Evolutionary conservation across 2,797 vertebrate genomes (phyloP).

Genomic region (Capromys pilorides): DNA sequence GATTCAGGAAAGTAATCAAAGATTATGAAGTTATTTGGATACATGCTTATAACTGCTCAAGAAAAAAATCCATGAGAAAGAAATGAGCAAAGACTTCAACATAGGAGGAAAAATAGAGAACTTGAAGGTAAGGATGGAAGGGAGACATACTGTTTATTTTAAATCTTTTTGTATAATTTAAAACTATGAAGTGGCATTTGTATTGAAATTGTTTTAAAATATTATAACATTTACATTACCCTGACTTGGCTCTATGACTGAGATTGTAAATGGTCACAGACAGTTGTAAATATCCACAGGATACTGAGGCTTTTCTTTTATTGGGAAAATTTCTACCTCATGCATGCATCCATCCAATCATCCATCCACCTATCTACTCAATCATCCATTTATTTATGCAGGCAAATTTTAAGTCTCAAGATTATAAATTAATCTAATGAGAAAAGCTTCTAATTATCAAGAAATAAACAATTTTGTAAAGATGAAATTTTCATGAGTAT

Average conservation of each 20-base stretch:
- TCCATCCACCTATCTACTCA: not conserved
- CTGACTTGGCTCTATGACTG: not conserved
- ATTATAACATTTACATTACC: not conserved
- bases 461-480: not conserved
- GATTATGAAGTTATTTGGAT: not conserved
- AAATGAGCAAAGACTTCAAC: not conserved
- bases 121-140: not conserved
- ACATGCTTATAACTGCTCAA: not conserved
- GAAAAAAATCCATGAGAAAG: not conserved
- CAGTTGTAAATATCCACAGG: not conserved
- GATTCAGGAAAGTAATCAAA: not conserved
- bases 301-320: not conserved
- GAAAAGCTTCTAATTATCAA: not conserved
- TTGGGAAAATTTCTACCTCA: not conserved
- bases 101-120: not conserved
- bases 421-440: constrained; percentile 15
- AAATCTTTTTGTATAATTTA: not conserved
- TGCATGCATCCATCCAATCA: not conserved
- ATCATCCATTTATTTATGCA: not conserved
- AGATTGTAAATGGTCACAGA: not conserved
- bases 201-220: constrained; percentile 18
- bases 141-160: not conserved
- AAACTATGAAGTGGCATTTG: not conserved
- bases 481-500: not conserved
- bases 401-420: not conserved